Base-by-base conservation (phyloP, 53 echinoderm and acorn worm genomes). In the Echinometra lucunter region DNA sequence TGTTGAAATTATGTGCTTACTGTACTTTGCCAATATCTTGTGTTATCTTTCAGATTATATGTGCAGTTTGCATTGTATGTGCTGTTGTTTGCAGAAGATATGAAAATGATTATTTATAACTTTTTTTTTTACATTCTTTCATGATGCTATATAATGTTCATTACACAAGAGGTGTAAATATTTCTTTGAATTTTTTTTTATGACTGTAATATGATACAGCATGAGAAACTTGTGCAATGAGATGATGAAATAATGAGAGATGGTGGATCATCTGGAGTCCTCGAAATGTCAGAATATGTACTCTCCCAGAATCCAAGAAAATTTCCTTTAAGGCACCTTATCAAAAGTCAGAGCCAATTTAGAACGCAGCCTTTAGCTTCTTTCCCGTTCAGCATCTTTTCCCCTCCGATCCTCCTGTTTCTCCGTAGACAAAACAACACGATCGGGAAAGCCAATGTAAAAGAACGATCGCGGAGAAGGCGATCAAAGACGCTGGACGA, bases 161-260 rank as follows among this genome's bases (percentile, higher is more conserved):
- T 72, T 72, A 72, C 72, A 72, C 42, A 18, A 78, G 42, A 42
- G 21, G 78, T 78, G 78, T 78, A 38, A 78, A 78, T 78, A 78
- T 78, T 78, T 12, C 7, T 40, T 21, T 21, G 78, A 40, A 40
- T 78, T 18, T 78, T 38, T 35, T 42, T 15, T 78, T 19, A 78
- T 78, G 38, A 78, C 16, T 18, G 7, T 78, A 0, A 78, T 78
- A 12, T 34, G 2, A 72, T 32, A 72, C 72, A 34, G 16, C 28
- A 34, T 72, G 72, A 72, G 35, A 35, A 72, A 30, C 35, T 13
- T 72, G 72, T 72, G 72, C 72, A 72, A 72, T 72, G 3, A 72
- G n/a, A n/a, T n/a, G n/a, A 35, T 13, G 12, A 72, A 11, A 72
- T 72, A 72, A 34, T 72, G 30, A 72, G 30, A 72, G 72, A 35